phyloP scores from a whole-genome alignment of 1,140 invertebrate species.

The Luehdorfia chinensis region DNA sequence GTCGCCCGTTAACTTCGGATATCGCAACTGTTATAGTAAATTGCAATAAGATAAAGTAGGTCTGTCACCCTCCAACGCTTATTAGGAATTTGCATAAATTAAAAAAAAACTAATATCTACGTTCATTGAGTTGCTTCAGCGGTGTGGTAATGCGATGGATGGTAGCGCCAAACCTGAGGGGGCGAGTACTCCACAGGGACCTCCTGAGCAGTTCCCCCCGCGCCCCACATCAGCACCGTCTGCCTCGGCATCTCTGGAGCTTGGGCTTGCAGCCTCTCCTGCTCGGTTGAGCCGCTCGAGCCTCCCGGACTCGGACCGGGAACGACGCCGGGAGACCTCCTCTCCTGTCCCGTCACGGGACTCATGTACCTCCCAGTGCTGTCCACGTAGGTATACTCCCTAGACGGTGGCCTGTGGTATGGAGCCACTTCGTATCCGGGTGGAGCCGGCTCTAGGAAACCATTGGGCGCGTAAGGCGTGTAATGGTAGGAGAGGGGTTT shows the following conservation, averaged over 20 bases:
- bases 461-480: slow-evolving; percentile 85
- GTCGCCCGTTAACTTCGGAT: slow-evolving; percentile 4
- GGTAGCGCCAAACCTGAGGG: slow-evolving; percentile 71
- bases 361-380: slow-evolving; percentile 62
- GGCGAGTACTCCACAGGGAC: slow-evolving; percentile 65
- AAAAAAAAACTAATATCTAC: slow-evolving; percentile 36
- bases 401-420: slow-evolving; percentile 66
- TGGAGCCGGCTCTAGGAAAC: slow-evolving; percentile 84
- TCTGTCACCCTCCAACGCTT: slow-evolving; percentile 3
- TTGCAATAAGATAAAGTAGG: slow-evolving; percentile 8
- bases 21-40: slow-evolving; percentile 19
- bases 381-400: slow-evolving; percentile 77
- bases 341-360: slow-evolving; percentile 60
- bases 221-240: slow-evolving; percentile 92
- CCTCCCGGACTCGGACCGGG: slow-evolving; percentile 61
- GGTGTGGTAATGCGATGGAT: slow-evolving; percentile 67
- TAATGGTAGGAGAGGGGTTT: slow-evolving; percentile 87
- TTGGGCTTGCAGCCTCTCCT: slow-evolving; percentile 63
- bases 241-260: slow-evolving; percentile 83
- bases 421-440: slow-evolving; percentile 69
- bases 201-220: slow-evolving; percentile 66
- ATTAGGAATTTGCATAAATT: slow-evolving; percentile 20
- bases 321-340: slow-evolving; percentile 76
- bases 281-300: slow-evolving; percentile 56
- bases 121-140: slow-evolving; percentile 68